Evolutionary conservation across 2,113 vertebrate species (phyloP).

Genomic region (Cyanistes caeruleus): DNA sequence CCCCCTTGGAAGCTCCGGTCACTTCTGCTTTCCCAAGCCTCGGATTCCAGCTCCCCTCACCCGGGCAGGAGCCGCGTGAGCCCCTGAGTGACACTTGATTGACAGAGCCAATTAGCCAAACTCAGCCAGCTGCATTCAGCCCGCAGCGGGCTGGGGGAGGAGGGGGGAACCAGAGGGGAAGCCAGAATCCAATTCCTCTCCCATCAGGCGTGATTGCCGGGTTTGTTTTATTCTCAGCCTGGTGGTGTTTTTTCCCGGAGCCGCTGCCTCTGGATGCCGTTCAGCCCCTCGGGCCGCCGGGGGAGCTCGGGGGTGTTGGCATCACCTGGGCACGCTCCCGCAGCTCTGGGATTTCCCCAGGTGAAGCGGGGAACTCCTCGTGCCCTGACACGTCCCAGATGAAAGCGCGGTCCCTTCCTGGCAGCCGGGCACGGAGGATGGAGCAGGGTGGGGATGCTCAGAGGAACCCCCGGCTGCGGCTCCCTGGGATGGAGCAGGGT

Average conservation of each 20-base stretch:
- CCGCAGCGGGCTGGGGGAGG: conserved; percentile 42
- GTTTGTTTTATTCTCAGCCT: conserved; percentile 32
- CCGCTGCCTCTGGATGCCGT: conserved; percentile 13
- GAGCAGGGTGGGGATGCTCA: neutral
- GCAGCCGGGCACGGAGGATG: neutral
- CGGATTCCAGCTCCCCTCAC: neutral
- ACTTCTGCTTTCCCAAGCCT: neutral
- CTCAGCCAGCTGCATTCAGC: conserved; percentile 55
- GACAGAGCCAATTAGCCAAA: conserved; percentile 65
- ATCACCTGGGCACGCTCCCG: conserved; percentile 28
- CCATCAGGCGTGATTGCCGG: conserved; percentile 22
- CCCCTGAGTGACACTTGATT: conserved; percentile 54
- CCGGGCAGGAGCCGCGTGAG: neutral
- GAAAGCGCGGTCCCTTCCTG: neutral
- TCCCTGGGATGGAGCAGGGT: neutral
- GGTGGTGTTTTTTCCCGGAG: neutral
- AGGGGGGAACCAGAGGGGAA: conserved; percentile 36
- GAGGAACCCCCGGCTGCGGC: neutral
- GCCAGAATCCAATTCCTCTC: conserved; percentile 51
- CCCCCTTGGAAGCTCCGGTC: neutral
- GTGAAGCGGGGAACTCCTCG: conserved; percentile 11
- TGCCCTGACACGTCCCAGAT: neutral
- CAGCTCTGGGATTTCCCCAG: conserved; percentile 42
- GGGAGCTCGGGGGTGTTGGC: neutral
- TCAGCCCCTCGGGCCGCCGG: neutral